A percentile compares a stretch with the other conserved stretches of the same genome.
Evolutionary conservation across 2,113 vertebrate genomes (phyloP).

Genomic region (Tachysurus fulvidraco): DNA sequence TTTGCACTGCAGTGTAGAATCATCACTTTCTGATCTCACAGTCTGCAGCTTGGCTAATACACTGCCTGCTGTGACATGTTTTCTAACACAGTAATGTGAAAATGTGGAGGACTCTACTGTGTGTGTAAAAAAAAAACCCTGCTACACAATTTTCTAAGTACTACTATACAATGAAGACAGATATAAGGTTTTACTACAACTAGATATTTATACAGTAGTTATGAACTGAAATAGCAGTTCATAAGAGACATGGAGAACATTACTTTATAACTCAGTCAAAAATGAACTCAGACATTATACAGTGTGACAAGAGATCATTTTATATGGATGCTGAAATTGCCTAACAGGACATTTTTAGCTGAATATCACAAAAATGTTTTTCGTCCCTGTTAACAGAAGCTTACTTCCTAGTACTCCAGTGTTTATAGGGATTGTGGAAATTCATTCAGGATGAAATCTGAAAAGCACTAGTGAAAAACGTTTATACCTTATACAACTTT

Average conservation of each 20-base stretch:
- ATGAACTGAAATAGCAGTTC: neutral
- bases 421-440: neutral
- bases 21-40: neutral
- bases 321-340: neutral
- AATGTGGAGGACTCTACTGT: neutral
- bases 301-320: neutral
- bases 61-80: constrained; percentile 11
- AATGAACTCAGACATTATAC: no score
- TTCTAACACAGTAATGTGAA: constrained; percentile 21
- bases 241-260: no score
- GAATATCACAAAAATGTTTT: neutral
- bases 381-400: neutral
- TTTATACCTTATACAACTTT: no score
- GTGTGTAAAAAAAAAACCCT: neutral
- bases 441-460: neutral
- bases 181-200: neutral
- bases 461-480: no score
- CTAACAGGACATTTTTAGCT: neutral
- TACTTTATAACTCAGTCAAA: no score
- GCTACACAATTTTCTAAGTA: neutral
- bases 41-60: neutral
- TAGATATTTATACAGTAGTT: neutral
- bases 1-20: constrained; percentile 4
- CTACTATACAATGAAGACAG: neutral
- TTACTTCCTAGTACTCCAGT: neutral